These are phyloP conservation scores for Helogale parvula DNA, from an alignment of 2,113 vertebrate genomes.

Conservation along the genomic window DNA sequence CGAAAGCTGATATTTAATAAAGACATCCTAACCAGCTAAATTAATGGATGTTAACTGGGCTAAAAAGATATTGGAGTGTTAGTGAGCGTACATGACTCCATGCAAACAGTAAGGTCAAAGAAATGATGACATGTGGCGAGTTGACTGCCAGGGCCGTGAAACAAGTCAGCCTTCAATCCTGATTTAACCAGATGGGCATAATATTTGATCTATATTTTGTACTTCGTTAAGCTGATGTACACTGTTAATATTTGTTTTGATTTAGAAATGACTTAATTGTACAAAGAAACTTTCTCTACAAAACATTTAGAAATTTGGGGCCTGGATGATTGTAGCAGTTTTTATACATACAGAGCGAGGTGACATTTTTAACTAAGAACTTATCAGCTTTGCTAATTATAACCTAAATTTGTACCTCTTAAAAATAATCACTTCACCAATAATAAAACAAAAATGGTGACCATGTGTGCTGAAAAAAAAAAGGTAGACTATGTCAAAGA, in stretches of 20 bases:
- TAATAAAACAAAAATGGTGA: background rate
- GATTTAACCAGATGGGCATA: background rate
- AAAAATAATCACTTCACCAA: background rate
- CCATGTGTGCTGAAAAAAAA: background rate
- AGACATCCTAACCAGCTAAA: background rate
- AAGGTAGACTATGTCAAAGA: background rate
- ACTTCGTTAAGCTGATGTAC: background rate
- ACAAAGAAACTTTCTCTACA: background rate
- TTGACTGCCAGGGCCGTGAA: background rate
- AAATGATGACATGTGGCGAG: background rate
- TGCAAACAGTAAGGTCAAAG: background rate
- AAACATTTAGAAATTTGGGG: background rate
- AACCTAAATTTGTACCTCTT: background rate
- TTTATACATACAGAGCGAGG: background rate
- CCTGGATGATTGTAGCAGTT: background rate
- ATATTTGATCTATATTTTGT: background rate
- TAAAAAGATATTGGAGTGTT: background rate
- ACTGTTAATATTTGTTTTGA: background rate
- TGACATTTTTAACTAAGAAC: constrained; percentile 32
- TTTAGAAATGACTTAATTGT: background rate
- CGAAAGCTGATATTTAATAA: background rate
- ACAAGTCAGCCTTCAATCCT: background rate
- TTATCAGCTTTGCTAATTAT: background rate
- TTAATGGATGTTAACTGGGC: background rate
- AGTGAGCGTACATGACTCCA: background rate